Percentiles rank a stretch among this genome's conserved stretches.
Evolutionary conservation across 2,113 vertebrate genomes (phyloP).

Genomic region (Arothron firmamentum): DNA sequence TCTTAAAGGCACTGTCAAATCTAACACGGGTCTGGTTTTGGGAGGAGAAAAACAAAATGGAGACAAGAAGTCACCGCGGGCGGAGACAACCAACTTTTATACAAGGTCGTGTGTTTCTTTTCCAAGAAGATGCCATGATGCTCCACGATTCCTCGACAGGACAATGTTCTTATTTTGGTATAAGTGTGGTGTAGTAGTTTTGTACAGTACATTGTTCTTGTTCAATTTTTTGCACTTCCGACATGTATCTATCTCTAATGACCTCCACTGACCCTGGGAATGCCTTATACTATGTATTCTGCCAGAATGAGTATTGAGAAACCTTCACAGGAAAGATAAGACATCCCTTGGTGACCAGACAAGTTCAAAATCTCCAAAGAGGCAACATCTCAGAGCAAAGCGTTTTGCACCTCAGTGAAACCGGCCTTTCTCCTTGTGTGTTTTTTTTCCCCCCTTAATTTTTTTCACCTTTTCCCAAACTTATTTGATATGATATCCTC

Average conservation of each 20-base stretch:
- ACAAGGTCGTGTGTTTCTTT: constrained; percentile 51
- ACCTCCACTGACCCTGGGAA: constrained; percentile 69
- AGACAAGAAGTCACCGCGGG: constrained; percentile 68
- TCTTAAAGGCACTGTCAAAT: constrained; percentile 72
- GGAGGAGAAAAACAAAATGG: constrained; percentile 13
- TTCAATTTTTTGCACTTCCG: constrained; percentile 73
- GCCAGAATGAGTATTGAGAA: constrained; percentile 66
- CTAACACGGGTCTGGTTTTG: constrained; percentile 72
- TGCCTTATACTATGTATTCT: constrained; percentile 73
- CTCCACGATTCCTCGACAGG: constrained; percentile 67
- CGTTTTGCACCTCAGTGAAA: constrained; percentile 68
- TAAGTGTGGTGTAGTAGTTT: constrained; percentile 69
- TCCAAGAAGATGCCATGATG: constrained; percentile 76
- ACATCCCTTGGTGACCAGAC: not conserved
- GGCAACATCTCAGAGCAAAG: constrained; percentile 69
- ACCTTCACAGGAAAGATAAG: constrained; percentile 32
- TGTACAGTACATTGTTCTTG: constrained; percentile 74
- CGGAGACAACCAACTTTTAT: constrained; percentile 71
- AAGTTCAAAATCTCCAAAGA: constrained; percentile 66
- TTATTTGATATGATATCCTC: constrained; percentile 16
- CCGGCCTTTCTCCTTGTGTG: constrained; percentile 32
- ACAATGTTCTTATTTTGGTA: constrained; percentile 71
- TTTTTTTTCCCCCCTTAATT: not conserved
- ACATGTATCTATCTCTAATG: constrained; percentile 63
- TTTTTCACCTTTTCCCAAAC: constrained; percentile 14